A percentile compares a stretch with the other conserved stretches of the same genome.
These are phyloP conservation scores for Podiceps cristatus DNA, from an alignment of 2,113 vertebrate species.

Conservation along the genomic window DNA sequence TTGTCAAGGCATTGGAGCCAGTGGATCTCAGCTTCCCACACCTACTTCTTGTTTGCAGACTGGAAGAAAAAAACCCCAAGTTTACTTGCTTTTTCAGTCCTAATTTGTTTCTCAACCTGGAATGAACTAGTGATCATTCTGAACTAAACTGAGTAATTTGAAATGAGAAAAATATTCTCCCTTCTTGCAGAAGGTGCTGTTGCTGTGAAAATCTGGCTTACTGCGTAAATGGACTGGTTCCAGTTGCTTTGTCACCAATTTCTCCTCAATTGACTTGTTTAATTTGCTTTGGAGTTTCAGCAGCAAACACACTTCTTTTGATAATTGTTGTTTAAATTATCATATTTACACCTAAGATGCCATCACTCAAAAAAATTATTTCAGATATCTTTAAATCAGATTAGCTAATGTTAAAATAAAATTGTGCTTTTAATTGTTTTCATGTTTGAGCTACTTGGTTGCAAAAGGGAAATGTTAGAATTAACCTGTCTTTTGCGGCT, in stretches of 20 bases:
- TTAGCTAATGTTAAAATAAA: background rate
- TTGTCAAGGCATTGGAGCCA: background rate
- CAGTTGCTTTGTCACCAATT: background rate
- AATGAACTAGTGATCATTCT: background rate
- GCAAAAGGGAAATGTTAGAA: background rate
- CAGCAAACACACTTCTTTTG: background rate
- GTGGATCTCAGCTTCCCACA: background rate
- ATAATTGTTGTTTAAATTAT: background rate
- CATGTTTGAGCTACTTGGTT: background rate
- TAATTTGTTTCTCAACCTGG: background rate
- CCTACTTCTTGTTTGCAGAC: background rate
- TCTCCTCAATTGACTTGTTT: background rate
- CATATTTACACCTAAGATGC: background rate
- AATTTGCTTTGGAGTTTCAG: constrained; percentile 1
- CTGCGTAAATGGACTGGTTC: background rate
- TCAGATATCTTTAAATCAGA: background rate
- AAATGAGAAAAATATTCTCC: background rate
- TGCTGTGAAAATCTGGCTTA: background rate
- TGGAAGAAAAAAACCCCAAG: background rate
- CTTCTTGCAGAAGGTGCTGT: background rate
- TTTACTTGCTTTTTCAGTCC: background rate
- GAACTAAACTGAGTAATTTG: background rate
- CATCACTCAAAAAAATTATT: background rate
- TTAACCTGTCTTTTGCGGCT: background rate
- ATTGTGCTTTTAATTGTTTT: background rate